A percentile compares a stretch with the other conserved stretches of the same genome.
phyloP scores from a whole-genome alignment of 2,797 vertebrate genomes.

The Crocidura indochinensis region DNA sequence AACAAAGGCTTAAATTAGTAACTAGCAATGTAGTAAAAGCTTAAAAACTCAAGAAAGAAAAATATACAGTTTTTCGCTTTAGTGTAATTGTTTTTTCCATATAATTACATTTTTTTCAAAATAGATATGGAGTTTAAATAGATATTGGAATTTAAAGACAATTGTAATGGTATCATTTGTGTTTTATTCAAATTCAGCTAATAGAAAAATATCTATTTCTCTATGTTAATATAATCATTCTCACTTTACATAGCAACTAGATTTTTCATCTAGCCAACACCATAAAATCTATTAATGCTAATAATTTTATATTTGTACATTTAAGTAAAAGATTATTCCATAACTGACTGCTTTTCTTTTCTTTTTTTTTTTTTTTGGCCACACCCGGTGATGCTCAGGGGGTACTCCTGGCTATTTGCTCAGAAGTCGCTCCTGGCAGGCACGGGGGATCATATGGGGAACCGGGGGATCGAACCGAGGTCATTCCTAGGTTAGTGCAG shows the following conservation, averaged over 20 bases:
- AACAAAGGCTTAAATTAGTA: background rate
- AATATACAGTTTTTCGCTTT: constrained; percentile 13
- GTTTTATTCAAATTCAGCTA: constrained; percentile 10
- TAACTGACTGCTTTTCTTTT: too few species aligned
- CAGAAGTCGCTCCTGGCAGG: too few species aligned
- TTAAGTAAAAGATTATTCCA: background rate
- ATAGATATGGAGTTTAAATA: too few species aligned
- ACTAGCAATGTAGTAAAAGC: constrained; percentile 33
- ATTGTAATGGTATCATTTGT: too few species aligned
- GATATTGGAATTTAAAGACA: too few species aligned
- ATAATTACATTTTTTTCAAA: too few species aligned
- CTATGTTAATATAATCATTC: background rate
- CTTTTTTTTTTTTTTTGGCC: too few species aligned
- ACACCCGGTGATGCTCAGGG: too few species aligned
- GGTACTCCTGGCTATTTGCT: too few species aligned
- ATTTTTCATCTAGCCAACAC: background rate
- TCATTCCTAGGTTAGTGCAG: too few species aligned
- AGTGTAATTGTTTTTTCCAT: background rate
- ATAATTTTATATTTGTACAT: constrained; percentile 5
- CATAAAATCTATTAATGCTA: background rate
- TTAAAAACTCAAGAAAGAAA: constrained; percentile 37
- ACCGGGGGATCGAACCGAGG: too few species aligned
- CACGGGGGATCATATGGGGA: too few species aligned
- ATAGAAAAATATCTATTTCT: constrained; percentile 12
- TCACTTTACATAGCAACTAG: background rate